These are phyloP conservation scores for Elymnias hypermnestra DNA, from an alignment of 1,140 invertebrate species.

Conservation along the genomic window DNA sequence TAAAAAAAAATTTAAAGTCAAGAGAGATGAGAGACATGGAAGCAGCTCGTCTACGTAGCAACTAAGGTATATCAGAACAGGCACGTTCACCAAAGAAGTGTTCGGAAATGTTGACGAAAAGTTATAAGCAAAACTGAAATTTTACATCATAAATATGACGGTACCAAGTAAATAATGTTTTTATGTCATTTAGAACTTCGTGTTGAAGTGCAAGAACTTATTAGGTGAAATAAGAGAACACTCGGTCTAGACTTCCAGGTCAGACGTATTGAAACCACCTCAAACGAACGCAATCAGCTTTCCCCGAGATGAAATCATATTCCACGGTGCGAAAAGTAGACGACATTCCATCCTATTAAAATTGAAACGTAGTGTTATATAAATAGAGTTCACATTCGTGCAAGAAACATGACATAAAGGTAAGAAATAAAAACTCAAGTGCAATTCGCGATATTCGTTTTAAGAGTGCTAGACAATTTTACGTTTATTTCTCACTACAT, in stretches of 20 bases:
- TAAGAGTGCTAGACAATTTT: slow-evolving; percentile 31
- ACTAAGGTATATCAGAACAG: no score
- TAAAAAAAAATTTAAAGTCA: no score
- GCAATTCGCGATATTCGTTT: slow-evolving; percentile 28
- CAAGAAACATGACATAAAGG: not conserved
- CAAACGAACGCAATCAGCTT: slow-evolving; percentile 28
- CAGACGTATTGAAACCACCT: slow-evolving; percentile 13
- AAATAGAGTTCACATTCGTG: slow-evolving; percentile 21
- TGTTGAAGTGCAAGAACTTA: no score
- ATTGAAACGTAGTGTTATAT: not conserved
- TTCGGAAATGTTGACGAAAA: no score
- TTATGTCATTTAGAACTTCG: no score
- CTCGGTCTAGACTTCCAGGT: slow-evolving; percentile 23
- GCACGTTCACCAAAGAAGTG: no score
- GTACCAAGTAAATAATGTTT: no score
- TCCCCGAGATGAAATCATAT: slow-evolving; percentile 47
- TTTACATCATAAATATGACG: no score
- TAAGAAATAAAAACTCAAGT: not conserved
- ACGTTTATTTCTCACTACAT: no score
- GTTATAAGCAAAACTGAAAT: no score
- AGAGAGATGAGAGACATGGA: no score
- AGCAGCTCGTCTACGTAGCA: no score
- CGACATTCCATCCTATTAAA: not conserved
- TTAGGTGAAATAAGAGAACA: not conserved
- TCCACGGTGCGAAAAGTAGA: slow-evolving; percentile 34